Evolutionary conservation across 2,797 vertebrate genomes (phyloP).

Genomic region (Rhodeus uyekii): DNA sequence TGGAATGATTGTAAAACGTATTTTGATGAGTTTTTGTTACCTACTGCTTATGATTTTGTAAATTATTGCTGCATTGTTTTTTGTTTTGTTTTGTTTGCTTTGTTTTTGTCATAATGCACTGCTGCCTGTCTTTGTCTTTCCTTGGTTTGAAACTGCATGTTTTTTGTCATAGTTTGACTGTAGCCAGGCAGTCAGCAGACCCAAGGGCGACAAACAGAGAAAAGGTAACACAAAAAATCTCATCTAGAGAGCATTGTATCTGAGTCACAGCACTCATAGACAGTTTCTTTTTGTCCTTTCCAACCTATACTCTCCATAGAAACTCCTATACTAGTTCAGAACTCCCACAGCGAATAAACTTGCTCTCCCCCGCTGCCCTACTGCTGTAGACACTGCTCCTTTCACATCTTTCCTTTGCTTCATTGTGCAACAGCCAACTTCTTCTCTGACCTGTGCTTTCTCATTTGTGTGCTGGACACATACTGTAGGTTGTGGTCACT

Average conservation of each 20-base stretch:
- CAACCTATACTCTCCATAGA: slow-evolving; percentile 47
- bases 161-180: slow-evolving; percentile 80
- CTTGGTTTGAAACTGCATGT: slow-evolving; percentile 66
- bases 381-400: slow-evolving; percentile 29
- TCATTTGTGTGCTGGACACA: slow-evolving; percentile 9
- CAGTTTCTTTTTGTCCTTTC: slow-evolving; percentile 23
- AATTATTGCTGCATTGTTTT: not conserved
- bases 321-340: slow-evolving; percentile 39
- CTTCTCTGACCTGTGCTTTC: slow-evolving; percentile 26
- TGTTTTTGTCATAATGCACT: slow-evolving; percentile 22
- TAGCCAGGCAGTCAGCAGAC: slow-evolving; percentile 78
- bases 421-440: slow-evolving; percentile 9
- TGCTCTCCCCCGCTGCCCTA: slow-evolving; percentile 8
- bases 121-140: slow-evolving; percentile 30
- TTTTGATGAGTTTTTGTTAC: not conserved
- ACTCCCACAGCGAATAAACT: slow-evolving; percentile 25
- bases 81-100: not conserved
- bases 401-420: slow-evolving; percentile 23
- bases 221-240: slow-evolving; percentile 76
- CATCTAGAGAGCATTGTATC: slow-evolving; percentile 11
- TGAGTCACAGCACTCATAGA: not conserved
- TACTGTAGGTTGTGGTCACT: slow-evolving; percentile 1
- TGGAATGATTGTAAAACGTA: not conserved
- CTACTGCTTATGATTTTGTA: not conserved
- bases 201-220: slow-evolving; percentile 74